Evolutionary conservation across 2,888 invertebrate species (phyloP).

Genomic region (Scrobipalpa costella): DNA sequence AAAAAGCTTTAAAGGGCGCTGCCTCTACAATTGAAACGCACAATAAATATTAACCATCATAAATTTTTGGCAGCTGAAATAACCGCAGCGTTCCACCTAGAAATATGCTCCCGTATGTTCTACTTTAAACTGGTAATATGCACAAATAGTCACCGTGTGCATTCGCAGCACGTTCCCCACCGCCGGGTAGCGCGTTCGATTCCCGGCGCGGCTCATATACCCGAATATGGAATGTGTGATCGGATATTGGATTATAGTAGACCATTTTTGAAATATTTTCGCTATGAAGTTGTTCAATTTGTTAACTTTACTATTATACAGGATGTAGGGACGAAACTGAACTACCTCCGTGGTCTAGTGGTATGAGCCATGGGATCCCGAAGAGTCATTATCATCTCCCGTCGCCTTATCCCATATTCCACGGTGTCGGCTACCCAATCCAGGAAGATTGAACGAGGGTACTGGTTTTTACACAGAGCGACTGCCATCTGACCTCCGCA

Average conservation of each 20-base stretch:
- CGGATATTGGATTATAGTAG: slow-evolving; percentile 5
- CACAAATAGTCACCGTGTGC: slow-evolving; percentile 2
- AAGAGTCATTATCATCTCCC: no score
- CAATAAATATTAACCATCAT: no score
- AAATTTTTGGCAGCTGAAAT: not conserved
- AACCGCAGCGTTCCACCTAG: not conserved
- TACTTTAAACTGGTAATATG: slow-evolving; percentile 5
- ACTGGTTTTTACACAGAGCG: no score
- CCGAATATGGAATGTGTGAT: slow-evolving; percentile 1
- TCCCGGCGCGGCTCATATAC: not conserved
- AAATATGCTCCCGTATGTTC: not conserved
- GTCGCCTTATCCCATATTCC: no score
- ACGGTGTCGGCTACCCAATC: no score
- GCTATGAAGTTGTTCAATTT: not conserved
- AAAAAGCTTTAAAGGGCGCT: no score
- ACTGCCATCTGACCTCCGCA: no score
- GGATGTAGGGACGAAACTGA: no score
- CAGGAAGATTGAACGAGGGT: no score
- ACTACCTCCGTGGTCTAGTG: no score
- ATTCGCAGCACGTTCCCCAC: not conserved
- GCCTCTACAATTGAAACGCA: no score
- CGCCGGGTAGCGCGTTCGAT: slow-evolving; percentile 2
- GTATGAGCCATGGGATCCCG: no score
- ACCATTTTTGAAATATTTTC: not conserved
- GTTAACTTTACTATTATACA: not conserved